Conservation (phyloP, 2,888 invertebrate genomes). For the Cheilosia urbana region DNA sequence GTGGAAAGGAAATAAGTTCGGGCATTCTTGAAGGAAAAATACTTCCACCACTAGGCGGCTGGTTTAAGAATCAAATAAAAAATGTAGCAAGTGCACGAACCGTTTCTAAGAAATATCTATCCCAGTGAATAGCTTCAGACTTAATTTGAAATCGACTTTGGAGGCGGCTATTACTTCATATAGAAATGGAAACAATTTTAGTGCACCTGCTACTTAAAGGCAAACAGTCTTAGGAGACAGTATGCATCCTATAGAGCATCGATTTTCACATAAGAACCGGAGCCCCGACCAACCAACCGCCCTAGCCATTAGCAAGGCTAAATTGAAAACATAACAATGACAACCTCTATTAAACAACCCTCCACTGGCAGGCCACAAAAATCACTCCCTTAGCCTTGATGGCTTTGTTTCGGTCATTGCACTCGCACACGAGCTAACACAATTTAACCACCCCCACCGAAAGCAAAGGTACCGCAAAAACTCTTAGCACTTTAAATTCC, state of each 20-base stretch:
- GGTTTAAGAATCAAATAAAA: too few species aligned
- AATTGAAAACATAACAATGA: slow-evolving; percentile 50
- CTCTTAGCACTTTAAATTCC: slow-evolving; percentile 71
- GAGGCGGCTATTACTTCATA: too few species aligned
- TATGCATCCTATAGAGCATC: background rate
- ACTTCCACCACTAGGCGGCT: too few species aligned
- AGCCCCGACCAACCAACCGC: background rate
- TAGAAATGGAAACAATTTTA: too few species aligned
- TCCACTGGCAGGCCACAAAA: background rate
- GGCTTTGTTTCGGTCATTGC: slow-evolving; percentile 28
- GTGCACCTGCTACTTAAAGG: too few species aligned
- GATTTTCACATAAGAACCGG: background rate
- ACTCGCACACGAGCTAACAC: slow-evolving; percentile 40
- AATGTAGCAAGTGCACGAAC: too few species aligned
- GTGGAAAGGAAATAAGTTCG: too few species aligned
- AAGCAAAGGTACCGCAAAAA: slow-evolving; percentile 27
- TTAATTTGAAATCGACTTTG: too few species aligned
- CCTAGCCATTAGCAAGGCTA: background rate
- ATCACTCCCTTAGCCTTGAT: slow-evolving; percentile 15
- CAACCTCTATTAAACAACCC: slow-evolving; percentile 48
- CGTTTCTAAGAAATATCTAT: too few species aligned
- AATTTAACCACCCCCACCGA: slow-evolving; percentile 1
- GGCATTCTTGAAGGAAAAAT: too few species aligned
- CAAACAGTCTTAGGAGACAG: too few species aligned
- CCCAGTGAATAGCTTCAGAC: too few species aligned